Percentiles rank a stretch among this genome's conserved stretches.
Conservation (phyloP, 2,888 invertebrate species). For the Andricus curvator region DNA sequence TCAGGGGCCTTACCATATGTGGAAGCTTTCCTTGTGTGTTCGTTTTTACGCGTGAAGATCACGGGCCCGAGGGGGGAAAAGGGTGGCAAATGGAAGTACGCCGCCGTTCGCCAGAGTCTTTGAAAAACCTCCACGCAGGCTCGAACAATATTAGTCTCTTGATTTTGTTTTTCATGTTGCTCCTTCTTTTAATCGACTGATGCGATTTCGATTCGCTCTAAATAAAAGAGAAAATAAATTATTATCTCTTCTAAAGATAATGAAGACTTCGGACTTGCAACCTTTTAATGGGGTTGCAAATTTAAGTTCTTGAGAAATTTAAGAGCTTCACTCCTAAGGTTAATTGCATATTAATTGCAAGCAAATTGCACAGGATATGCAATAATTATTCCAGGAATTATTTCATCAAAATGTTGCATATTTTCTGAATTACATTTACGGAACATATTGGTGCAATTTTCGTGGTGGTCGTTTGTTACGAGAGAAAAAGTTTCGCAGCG, state of each 20-base stretch:
- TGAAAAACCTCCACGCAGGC: background rate
- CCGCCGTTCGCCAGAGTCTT: background rate
- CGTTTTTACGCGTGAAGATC: constrained; percentile 36
- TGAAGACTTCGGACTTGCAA: background rate
- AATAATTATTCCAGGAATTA: background rate
- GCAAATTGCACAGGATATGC: background rate
- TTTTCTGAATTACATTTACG: background rate
- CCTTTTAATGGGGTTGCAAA: background rate
- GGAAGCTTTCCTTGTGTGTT: background rate
- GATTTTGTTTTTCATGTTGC: background rate
- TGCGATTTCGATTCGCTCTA: constrained; percentile 15
- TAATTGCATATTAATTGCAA: background rate
- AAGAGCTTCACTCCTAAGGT: background rate
- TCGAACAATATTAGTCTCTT: constrained; percentile 18
- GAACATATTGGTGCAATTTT: constrained; percentile 1
- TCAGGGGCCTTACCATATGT: background rate
- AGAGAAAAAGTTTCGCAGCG: constrained; percentile 12
- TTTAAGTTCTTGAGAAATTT: background rate
- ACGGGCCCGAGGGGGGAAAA: background rate
- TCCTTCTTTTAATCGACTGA: constrained; percentile 19
- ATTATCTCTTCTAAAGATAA: background rate
- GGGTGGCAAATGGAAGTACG: constrained; percentile 8
- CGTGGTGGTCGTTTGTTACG: constrained; percentile 12
- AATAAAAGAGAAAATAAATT: background rate
- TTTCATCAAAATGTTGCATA: background rate